Conservation (phyloP, 1,140 invertebrate genomes). For the Radopholus similis region DNA sequence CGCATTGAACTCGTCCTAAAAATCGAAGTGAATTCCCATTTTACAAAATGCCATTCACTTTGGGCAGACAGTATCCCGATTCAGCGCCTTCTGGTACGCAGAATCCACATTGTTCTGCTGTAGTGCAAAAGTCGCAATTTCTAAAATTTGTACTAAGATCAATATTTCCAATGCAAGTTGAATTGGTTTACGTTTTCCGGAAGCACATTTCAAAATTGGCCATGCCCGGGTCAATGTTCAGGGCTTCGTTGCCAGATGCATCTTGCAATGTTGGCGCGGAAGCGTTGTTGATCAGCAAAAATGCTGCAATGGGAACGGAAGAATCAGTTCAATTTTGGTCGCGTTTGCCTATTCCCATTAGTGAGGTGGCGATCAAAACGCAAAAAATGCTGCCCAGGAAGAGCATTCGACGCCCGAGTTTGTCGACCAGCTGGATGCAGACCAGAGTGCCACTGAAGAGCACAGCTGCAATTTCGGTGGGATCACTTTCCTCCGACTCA, state of each 20-base stretch:
- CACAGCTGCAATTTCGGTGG: too few species aligned
- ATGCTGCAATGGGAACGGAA: conserved; percentile 1
- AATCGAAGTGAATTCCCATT: too few species aligned
- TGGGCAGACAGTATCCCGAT: conserved; percentile 27
- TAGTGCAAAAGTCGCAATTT: conserved; percentile 44
- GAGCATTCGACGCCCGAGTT: conserved; percentile 66
- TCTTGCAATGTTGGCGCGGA: neutral
- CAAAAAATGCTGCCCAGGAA: conserved; percentile 26
- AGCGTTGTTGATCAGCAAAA: conserved; percentile 10
- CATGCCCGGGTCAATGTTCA: too few species aligned
- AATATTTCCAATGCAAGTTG: too few species aligned
- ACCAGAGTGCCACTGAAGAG: conserved; percentile 68
- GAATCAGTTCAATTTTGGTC: neutral
- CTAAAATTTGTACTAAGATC: too few species aligned
- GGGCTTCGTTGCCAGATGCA: too few species aligned
- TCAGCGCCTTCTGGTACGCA: conserved; percentile 10
- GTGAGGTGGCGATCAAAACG: conserved; percentile 19
- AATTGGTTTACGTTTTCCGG: too few species aligned
- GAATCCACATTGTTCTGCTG: conserved; percentile 37
- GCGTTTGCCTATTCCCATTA: conserved; percentile 29
- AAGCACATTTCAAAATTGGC: too few species aligned
- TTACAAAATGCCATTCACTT: too few species aligned
- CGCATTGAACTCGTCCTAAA: conserved; percentile 10
- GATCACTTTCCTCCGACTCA: too few species aligned
- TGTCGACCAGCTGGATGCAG: conserved; percentile 67